Percentiles rank a stretch among this genome's conserved stretches.
Conservation (phyloP, 2,113 vertebrate genomes). For the Diadophis punctatus region DNA sequence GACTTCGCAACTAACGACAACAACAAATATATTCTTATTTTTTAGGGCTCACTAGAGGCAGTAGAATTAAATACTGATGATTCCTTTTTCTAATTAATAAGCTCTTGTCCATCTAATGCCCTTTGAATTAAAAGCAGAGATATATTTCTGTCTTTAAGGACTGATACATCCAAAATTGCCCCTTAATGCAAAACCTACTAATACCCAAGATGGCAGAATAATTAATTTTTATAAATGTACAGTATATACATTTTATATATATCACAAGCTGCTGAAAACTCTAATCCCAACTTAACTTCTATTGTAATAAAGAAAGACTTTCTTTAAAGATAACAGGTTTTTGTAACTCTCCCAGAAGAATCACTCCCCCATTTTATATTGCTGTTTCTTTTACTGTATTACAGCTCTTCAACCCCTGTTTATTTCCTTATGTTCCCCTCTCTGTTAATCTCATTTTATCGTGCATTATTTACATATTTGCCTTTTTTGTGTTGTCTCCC, state of each 20-base stretch:
- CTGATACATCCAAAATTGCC: neutral
- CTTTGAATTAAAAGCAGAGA: neutral
- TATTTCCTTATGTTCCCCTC: too few species aligned
- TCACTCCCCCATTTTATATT: too few species aligned
- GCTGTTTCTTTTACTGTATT: too few species aligned
- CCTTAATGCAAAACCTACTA: neutral
- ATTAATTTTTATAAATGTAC: too few species aligned
- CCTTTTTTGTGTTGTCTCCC: neutral
- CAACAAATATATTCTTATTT: too few species aligned
- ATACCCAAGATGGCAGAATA: neutral
- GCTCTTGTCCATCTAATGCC: neutral
- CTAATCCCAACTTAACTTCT: neutral
- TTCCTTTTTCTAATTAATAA: neutral
- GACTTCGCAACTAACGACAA: too few species aligned
- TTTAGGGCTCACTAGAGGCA: neutral
- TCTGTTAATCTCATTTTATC: too few species aligned
- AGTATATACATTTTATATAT: too few species aligned
- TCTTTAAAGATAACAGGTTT: neutral
- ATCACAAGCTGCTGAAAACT: neutral
- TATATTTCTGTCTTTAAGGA: neutral
- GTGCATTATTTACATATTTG: neutral
- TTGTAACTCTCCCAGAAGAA: too few species aligned
- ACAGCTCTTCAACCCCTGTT: too few species aligned
- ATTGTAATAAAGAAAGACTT: neutral
- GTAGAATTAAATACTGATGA: neutral